Conservation (phyloP, 2,888 invertebrate genomes). For the Trypoxylon attenuatum region DNA sequence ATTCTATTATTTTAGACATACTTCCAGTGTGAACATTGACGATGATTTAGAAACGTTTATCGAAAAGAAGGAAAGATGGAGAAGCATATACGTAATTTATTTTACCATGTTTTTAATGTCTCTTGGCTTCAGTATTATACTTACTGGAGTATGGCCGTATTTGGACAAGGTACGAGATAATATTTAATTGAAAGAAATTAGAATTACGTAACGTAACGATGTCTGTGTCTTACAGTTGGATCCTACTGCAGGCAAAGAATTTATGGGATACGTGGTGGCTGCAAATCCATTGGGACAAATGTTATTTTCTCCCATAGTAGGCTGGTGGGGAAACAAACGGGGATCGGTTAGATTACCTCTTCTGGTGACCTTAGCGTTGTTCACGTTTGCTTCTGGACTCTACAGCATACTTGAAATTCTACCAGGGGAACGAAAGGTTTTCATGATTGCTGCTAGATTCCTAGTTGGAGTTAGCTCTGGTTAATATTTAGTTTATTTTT, state of each 20-base stretch:
- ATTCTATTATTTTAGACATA: slow-evolving; percentile 19
- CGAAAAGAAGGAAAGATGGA: slow-evolving; percentile 84
- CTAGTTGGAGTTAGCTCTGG: slow-evolving; percentile 90
- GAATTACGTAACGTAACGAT: no score
- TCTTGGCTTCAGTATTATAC: slow-evolving; percentile 89
- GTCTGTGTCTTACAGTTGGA: slow-evolving; percentile 82
- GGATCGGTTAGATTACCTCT: slow-evolving; percentile 84
- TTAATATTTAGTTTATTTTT: slow-evolving; percentile 64
- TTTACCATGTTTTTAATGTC: slow-evolving; percentile 94
- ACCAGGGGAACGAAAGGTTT: slow-evolving; percentile 79
- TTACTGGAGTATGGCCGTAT: slow-evolving; percentile 93
- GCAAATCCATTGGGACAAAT: slow-evolving; percentile 92
- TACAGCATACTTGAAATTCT: slow-evolving; percentile 86
- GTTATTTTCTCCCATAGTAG: slow-evolving; percentile 88
- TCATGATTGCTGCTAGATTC: slow-evolving; percentile 86
- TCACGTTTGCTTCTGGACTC: slow-evolving; percentile 83
- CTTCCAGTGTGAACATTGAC: no score
- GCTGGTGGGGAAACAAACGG: slow-evolving; percentile 88
- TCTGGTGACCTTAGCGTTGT: slow-evolving; percentile 82
- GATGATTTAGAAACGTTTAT: slow-evolving; percentile 81
- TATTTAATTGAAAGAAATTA: no score
- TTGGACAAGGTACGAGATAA: slow-evolving; percentile 82
- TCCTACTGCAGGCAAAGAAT: slow-evolving; percentile 86
- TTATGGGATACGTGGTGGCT: slow-evolving; percentile 89
- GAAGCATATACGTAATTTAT: slow-evolving; percentile 87